Conservation (phyloP, 2,888 invertebrate genomes). For the Belgica antarctica region DNA sequence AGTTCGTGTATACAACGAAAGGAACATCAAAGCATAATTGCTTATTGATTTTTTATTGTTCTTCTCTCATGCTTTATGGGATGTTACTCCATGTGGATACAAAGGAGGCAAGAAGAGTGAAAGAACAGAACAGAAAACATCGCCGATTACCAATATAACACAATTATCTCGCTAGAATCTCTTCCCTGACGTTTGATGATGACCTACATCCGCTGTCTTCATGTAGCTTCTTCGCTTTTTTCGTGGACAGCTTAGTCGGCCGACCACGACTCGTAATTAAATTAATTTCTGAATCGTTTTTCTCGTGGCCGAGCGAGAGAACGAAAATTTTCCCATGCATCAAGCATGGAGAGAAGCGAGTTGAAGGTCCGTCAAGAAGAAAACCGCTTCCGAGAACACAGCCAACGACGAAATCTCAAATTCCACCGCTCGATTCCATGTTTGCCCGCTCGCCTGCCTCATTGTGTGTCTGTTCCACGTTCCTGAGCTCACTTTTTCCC, state of each 20-base stretch:
- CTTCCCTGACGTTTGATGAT: constrained; percentile 31
- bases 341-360: too few relatives aligned
- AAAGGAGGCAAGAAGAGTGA: too few relatives aligned
- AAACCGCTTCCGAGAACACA: constrained; percentile 35
- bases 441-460: constrained; percentile 6
- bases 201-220: constrained; percentile 39
- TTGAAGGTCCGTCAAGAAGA: neutral
- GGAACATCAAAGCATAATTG: constrained; percentile 41
- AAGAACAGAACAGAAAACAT: neutral
- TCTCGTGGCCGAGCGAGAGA: neutral
- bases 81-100: constrained; percentile 9
- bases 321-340: constrained; percentile 26
- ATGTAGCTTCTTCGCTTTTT: neutral
- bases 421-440: too few relatives aligned
- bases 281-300: constrained; percentile 25
- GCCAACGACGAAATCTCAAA: constrained; percentile 37
- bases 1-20: constrained; percentile 40
- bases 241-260: neutral
- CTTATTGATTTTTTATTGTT: constrained; percentile 44
- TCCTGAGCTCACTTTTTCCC: constrained; percentile 41
- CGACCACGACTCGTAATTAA: constrained; percentile 33
- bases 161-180: constrained; percentile 1
- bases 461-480: constrained; percentile 31
- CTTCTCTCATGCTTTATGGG: constrained; percentile 28
- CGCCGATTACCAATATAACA: constrained; percentile 22